phyloP scores from a whole-genome alignment of 2,797 vertebrate species.

The Antrozous pallidus region DNA sequence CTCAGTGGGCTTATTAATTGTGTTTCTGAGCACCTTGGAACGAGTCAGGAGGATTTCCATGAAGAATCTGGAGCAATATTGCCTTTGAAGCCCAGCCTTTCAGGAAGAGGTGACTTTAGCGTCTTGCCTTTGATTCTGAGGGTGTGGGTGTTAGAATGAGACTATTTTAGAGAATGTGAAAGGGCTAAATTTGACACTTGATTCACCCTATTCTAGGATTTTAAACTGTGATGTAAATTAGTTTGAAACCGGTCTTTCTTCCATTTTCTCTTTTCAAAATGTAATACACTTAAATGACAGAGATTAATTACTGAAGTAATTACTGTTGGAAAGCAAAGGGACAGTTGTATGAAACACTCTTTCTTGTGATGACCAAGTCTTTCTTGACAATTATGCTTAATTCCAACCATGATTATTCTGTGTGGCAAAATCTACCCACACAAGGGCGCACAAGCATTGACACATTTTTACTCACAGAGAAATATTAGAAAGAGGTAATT shows the following conservation, averaged over 20 bases:
- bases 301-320: slow-evolving; percentile 89
- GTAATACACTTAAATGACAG: slow-evolving; percentile 88
- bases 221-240: slow-evolving; percentile 87
- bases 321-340: slow-evolving; percentile 86
- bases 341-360: slow-evolving; percentile 82
- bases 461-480: slow-evolving; percentile 69
- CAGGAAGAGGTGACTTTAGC: slow-evolving; percentile 32
- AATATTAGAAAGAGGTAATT: slow-evolving; percentile 77
- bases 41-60: slow-evolving; percentile 21
- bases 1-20: neutral
- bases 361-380: slow-evolving; percentile 83
- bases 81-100: slow-evolving; percentile 34
- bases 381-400: slow-evolving; percentile 85
- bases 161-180: slow-evolving; percentile 73
- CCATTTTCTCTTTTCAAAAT: slow-evolving; percentile 88
- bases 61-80: neutral
- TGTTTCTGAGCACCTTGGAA: neutral
- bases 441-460: slow-evolving; percentile 77
- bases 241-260: slow-evolving; percentile 85
- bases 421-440: slow-evolving; percentile 77
- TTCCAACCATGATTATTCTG: slow-evolving; percentile 82
- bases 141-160: slow-evolving; percentile 39
- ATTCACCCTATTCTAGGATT: slow-evolving; percentile 83
- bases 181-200: slow-evolving; percentile 83
- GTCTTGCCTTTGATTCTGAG: neutral